Conservation (phyloP, 1,140 invertebrate genomes). For the Eupeodes corollae region DNA sequence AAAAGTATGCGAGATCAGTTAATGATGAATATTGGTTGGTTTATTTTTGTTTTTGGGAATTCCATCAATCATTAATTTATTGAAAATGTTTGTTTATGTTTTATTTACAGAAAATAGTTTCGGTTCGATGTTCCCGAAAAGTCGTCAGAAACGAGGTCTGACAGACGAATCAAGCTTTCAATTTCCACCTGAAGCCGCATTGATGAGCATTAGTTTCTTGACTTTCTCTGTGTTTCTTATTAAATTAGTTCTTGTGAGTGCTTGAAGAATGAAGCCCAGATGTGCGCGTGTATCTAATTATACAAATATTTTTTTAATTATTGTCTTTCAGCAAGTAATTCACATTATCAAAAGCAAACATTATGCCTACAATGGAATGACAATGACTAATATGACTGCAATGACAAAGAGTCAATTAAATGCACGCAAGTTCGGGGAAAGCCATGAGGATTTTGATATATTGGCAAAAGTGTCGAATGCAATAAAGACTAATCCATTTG, state of each 20-base stretch:
- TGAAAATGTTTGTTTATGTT: too few species aligned
- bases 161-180: conserved; percentile 52
- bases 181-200: conserved; percentile 52
- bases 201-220: conserved; percentile 63
- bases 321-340: conserved; percentile 27
- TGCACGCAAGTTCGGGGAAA: too few species aligned
- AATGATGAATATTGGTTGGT: conserved; percentile 41
- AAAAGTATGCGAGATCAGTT: conserved; percentile 39
- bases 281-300: too few species aligned
- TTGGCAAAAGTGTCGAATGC: too few species aligned
- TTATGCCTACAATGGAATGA: not conserved
- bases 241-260: conserved; percentile 56
- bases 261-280: not conserved
- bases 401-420: not conserved
- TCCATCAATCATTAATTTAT: too few species aligned
- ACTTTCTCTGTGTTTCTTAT: conserved; percentile 67
- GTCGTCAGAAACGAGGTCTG: conserved; percentile 15
- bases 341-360: conserved; percentile 26
- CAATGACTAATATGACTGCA: not conserved
- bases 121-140: not conserved
- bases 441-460: too few species aligned
- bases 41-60: not conserved
- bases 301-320: too few species aligned
- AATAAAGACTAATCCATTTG: too few species aligned
- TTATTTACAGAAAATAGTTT: not conserved